Conservation (phyloP, 2,113 vertebrate genomes). For the Bettongia penicillata region DNA sequence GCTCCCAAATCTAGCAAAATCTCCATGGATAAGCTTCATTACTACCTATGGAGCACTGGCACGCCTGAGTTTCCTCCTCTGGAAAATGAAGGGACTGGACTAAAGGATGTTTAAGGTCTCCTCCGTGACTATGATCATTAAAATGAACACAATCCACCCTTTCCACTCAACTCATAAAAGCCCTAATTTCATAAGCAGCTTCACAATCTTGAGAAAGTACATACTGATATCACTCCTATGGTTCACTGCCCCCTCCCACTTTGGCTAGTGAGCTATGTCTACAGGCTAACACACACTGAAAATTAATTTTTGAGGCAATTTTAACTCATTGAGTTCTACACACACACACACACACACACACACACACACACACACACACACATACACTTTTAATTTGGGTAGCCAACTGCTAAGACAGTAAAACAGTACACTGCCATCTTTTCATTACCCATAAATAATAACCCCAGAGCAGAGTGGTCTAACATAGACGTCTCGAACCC, state of each 20-base stretch:
- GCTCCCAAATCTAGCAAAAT: neutral
- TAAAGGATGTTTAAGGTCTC: neutral
- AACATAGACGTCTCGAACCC: neutral
- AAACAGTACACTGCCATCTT: neutral
- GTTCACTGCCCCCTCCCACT: neutral
- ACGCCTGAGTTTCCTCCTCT: neutral
- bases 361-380: neutral
- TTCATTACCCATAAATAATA: neutral
- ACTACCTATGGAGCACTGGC: neutral
- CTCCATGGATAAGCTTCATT: neutral
- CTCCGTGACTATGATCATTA: neutral
- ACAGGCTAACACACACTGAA: neutral
- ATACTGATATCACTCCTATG: neutral
- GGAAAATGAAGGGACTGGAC: neutral
- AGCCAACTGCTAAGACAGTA: neutral
- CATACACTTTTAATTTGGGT: neutral
- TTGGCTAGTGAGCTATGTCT: neutral
- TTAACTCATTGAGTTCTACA: neutral
- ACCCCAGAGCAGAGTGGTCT: neutral
- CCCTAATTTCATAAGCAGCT: neutral
- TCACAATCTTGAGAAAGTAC: neutral
- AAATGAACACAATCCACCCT: neutral
- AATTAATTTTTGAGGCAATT: neutral
- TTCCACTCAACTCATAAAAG: rapidly evolving
- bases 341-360: neutral